These are phyloP conservation scores for Helicoverpa zea DNA, from an alignment of 1,140 invertebrate genomes.

Conservation along the genomic window DNA sequence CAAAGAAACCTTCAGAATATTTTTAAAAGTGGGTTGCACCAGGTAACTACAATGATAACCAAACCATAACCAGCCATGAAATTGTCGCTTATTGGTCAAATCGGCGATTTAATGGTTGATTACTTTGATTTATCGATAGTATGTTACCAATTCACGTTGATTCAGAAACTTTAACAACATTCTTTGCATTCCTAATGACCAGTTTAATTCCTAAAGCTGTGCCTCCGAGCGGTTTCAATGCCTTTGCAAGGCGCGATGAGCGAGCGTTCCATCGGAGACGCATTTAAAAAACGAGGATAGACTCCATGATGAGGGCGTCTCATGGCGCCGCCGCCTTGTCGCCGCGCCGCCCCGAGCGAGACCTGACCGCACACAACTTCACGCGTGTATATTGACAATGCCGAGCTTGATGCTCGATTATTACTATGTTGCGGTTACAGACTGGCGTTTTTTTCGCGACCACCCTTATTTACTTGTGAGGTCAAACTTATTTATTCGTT, in stretches of 20 bases:
- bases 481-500: no score
- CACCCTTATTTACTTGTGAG: no score
- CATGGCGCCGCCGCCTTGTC: slow-evolving; percentile 67
- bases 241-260: slow-evolving; percentile 53
- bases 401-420: slow-evolving; percentile 3
- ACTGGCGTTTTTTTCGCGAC: no score
- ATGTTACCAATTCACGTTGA: background rate
- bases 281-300: slow-evolving; percentile 83
- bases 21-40: no score
- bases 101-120: no score
- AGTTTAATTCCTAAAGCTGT: slow-evolving; percentile 3
- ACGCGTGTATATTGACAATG: slow-evolving; percentile 76
- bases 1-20: background rate
- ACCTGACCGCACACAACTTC: slow-evolving; percentile 79
- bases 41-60: no score
- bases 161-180: background rate
- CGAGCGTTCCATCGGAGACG: slow-evolving; percentile 57
- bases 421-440: background rate
- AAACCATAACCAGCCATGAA: no score
- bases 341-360: slow-evolving; percentile 79
- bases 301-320: slow-evolving; percentile 83
- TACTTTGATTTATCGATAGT: no score
- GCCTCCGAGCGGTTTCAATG: slow-evolving; percentile 68
- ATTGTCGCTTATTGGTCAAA: no score
- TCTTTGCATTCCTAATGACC: background rate